phyloP scores from a whole-genome alignment of 2,888 invertebrate species.

The Watsonalla cultraria region DNA sequence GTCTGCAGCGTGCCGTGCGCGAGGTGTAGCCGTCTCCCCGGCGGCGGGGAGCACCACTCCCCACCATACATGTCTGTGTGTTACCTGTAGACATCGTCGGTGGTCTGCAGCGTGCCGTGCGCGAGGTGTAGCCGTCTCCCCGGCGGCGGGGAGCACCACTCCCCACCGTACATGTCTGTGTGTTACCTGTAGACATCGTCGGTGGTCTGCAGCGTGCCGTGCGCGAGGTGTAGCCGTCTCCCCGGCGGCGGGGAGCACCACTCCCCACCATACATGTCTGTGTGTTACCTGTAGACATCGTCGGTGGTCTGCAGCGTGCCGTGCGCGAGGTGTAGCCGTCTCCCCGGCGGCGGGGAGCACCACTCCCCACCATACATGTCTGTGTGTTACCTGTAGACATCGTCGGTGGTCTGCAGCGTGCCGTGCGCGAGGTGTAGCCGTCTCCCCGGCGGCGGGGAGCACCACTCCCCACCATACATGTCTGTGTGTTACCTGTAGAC shows the following conservation, averaged over 20 bases:
- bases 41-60: too few relatives aligned
- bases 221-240: constrained; percentile 25
- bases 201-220: constrained; percentile 54
- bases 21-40: too few relatives aligned
- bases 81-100: too few relatives aligned
- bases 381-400: constrained; percentile 80
- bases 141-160: too few relatives aligned
- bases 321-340: constrained; percentile 1
- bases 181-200: constrained; percentile 81
- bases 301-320: constrained; percentile 71
- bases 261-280: too few relatives aligned
- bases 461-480: constrained; percentile 3
- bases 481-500: constrained; percentile 79
- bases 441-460: constrained; percentile 81
- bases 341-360: background rate
- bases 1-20: too few relatives aligned
- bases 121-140: too few relatives aligned
- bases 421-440: constrained; percentile 89
- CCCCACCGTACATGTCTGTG: constrained; percentile 51
- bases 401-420: constrained; percentile 84
- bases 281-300: constrained; percentile 78
- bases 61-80: too few relatives aligned
- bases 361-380: constrained; percentile 20
- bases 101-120: too few relatives aligned
- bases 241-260: constrained; percentile 75